phyloP scores from a whole-genome alignment of 2,113 vertebrate genomes.

The Capreolus pygargus region DNA sequence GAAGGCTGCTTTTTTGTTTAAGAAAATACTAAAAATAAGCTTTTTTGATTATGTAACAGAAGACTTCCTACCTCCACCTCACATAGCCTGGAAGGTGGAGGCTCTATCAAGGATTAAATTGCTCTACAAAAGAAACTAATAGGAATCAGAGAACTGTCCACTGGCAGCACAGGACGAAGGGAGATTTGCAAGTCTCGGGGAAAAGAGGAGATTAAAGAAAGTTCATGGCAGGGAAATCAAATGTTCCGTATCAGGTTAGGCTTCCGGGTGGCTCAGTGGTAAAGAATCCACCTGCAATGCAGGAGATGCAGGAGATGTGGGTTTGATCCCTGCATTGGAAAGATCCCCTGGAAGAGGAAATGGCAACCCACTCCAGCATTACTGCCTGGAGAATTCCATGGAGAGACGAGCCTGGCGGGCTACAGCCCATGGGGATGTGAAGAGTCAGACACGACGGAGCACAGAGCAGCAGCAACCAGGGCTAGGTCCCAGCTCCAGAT shows the following conservation, averaged over 20 bases:
- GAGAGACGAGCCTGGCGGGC: neutral
- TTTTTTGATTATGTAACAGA: constrained; percentile 8
- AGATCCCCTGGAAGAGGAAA: neutral
- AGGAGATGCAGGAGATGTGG: neutral
- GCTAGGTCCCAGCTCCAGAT: neutral
- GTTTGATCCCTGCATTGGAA: neutral
- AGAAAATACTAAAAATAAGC: constrained; percentile 49
- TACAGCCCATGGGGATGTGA: neutral
- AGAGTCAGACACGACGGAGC: neutral
- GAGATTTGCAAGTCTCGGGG: neutral
- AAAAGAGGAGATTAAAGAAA: neutral
- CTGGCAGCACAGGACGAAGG: neutral
- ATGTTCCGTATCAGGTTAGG: neutral
- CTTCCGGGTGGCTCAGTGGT: neutral
- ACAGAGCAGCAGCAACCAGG: no score
- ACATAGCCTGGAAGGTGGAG: neutral
- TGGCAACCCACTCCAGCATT: neutral
- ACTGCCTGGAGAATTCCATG: neutral
- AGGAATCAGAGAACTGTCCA: neutral
- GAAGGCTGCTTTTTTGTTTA: constrained; percentile 51
- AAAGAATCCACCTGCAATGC: neutral
- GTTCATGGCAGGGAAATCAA: neutral
- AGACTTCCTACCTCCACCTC: neutral
- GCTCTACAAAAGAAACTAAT: neutral
- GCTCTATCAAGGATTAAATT: neutral